These are phyloP conservation scores for Muscicapa striata DNA, from an alignment of 2,797 vertebrate species.

Conservation along the genomic window DNA sequence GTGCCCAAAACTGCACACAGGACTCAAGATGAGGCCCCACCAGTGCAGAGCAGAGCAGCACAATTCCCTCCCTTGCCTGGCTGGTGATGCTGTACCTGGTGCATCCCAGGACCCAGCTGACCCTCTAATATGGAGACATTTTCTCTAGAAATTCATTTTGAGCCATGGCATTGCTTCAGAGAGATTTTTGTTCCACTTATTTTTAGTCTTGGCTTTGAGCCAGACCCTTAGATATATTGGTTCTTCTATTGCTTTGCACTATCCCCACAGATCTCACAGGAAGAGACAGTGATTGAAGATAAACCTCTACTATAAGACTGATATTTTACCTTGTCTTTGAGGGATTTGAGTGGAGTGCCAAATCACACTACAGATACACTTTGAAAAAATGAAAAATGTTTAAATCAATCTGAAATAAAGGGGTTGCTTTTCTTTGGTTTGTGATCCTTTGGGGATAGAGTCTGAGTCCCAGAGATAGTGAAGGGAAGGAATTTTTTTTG, in stretches of 20 bases:
- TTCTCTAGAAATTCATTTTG: neutral
- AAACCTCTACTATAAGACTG: neutral
- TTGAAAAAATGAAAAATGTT: neutral
- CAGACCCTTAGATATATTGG: neutral
- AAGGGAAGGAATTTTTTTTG: neutral
- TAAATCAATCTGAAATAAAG: neutral
- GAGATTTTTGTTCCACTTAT: neutral
- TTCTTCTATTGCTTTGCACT: neutral
- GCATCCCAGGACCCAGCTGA: neutral
- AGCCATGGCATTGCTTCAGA: neutral
- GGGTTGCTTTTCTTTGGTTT: neutral
- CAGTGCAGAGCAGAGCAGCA: neutral
- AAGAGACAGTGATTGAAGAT: conserved; percentile 21
- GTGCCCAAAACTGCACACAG: neutral
- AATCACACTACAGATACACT: neutral
- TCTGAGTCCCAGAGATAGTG: neutral
- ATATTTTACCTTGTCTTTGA: conserved; percentile 4
- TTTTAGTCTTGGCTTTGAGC: conserved; percentile 8
- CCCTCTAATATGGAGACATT: neutral
- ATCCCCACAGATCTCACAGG: neutral
- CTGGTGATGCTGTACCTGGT: neutral
- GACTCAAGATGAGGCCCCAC: too few species aligned
- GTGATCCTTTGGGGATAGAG: neutral
- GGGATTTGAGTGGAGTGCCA: neutral
- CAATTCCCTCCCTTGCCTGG: neutral